Evolutionary conservation across 2,888 invertebrate species (phyloP), one percentile per base, ranked within the genome.

Genomic region (Drosophila mimica): DNA sequence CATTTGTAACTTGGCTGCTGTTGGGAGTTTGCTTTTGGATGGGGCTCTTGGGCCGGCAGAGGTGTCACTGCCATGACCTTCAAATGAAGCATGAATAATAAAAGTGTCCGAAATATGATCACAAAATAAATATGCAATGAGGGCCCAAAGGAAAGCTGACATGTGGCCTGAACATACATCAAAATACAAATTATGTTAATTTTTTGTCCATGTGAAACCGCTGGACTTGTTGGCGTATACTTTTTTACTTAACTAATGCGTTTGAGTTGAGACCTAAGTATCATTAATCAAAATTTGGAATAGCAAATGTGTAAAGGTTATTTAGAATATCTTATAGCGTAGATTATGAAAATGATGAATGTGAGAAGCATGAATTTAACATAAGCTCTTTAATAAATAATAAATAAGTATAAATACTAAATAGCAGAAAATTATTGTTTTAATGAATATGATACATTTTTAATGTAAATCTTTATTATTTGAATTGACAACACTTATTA

Each of bases 51-150:
- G 54, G 34, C 36, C n/a, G 25, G 38, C 52, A 34, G 61, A 70
- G 74, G 74, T 79, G 74, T 67, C 83, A 52, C 57, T 40, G 49
- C 57, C 71, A 63, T 67, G 88, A 71, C 89, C 88, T 76, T 79
- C 69, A 68, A 79, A 64, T 71, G 61, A 40, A 63, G 64, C 82
- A 70, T 70, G 68, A 76, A 84, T 79, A 89, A 85, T 84, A 73
- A 66, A 77, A 64, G 69, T 63, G 71, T 67, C 67, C 57, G 61
- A 79, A 75, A 74, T 68, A 68, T 68, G 62, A 77, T 60, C 65
- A 53, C 34, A 63, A 25, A 62, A 66, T 74, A 69, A 53, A 70
- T 56, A 65, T 52, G 34, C 33, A 56, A 64, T 38, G 64, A 60
- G 25, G 25, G 40, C 33, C 40, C 25, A 3, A 34, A 52, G 70